Percentiles rank a stretch among this genome's conserved stretches.
Evolutionary conservation across 2,888 invertebrate species (phyloP).

Genomic region (Linnaemya vulpina): DNA sequence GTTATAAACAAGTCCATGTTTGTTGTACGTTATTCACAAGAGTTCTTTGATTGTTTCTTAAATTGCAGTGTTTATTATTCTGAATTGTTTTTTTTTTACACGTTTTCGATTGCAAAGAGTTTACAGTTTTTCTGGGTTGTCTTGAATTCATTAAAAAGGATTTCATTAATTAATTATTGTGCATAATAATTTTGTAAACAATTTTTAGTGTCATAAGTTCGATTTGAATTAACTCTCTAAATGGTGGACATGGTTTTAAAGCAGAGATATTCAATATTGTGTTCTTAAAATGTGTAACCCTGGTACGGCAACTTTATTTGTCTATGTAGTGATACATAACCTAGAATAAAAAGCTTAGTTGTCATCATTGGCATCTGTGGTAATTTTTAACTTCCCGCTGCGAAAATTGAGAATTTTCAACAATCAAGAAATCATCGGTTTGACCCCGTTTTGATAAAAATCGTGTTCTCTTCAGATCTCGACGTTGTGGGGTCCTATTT

Average conservation of each 20-base stretch:
- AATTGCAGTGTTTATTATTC: neutral
- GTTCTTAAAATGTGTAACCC: too few relatives aligned
- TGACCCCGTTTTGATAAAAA: too few relatives aligned
- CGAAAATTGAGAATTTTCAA: too few relatives aligned
- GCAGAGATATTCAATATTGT: neutral
- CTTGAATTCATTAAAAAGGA: conserved; percentile 34
- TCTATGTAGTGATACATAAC: too few relatives aligned
- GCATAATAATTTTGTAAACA: neutral
- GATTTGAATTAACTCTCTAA: neutral
- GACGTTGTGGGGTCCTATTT: too few relatives aligned
- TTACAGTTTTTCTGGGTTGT: conserved; percentile 11
- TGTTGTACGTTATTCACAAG: conserved; percentile 19
- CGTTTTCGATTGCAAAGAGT: neutral
- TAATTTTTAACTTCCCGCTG: too few relatives aligned
- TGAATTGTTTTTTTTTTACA: neutral
- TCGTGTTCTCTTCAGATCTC: too few relatives aligned
- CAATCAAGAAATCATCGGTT: too few relatives aligned
- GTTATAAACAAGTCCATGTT: neutral
- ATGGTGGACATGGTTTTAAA: neutral
- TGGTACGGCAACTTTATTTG: too few relatives aligned
- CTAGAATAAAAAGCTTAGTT: too few relatives aligned
- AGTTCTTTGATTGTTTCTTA: conserved; percentile 48
- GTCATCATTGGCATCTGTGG: too few relatives aligned
- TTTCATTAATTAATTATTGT: conserved; percentile 39
- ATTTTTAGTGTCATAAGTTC: neutral